Evolutionary conservation across 2,113 vertebrate genomes (phyloP).

Genomic region (Ivindomyrus marchei): DNA sequence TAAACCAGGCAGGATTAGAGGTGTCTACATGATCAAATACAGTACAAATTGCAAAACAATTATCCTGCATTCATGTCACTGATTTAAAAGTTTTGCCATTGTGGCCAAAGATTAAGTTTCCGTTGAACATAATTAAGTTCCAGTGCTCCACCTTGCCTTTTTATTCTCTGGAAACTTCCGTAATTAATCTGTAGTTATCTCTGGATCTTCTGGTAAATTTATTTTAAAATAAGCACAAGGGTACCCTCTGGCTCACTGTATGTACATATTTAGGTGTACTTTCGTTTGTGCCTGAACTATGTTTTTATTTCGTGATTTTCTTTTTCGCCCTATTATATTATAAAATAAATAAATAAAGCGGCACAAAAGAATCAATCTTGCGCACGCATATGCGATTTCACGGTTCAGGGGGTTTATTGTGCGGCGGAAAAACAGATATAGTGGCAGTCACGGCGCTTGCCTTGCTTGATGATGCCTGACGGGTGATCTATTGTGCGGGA

Average conservation of each 20-base stretch:
- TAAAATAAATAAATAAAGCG: conserved; percentile 8
- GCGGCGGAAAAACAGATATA: neutral
- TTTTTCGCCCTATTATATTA: neutral
- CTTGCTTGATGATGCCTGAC: conserved; percentile 3
- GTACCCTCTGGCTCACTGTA: neutral
- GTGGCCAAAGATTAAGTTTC: neutral
- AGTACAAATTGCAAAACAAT: neutral
- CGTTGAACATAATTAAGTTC: neutral
- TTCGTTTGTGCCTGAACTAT: neutral
- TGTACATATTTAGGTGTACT: neutral
- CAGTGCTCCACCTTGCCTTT: neutral
- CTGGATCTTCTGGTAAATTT: neutral
- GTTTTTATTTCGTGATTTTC: neutral
- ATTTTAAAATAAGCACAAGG: neutral
- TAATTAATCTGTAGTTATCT: neutral
- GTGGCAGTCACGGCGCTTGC: neutral
- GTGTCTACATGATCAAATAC: neutral
- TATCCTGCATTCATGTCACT: neutral
- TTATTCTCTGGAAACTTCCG: neutral
- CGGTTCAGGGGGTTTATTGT: neutral
- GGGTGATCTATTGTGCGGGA: conserved; percentile 1
- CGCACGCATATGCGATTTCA: neutral
- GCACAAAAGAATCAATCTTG: conserved; percentile 14
- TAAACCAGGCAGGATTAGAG: neutral
- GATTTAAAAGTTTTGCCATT: neutral